Percentiles rank a stretch among this genome's conserved stretches.
Evolutionary conservation across 1,140 invertebrate genomes (phyloP).

Genomic region (Antheraea mylitta): DNA sequence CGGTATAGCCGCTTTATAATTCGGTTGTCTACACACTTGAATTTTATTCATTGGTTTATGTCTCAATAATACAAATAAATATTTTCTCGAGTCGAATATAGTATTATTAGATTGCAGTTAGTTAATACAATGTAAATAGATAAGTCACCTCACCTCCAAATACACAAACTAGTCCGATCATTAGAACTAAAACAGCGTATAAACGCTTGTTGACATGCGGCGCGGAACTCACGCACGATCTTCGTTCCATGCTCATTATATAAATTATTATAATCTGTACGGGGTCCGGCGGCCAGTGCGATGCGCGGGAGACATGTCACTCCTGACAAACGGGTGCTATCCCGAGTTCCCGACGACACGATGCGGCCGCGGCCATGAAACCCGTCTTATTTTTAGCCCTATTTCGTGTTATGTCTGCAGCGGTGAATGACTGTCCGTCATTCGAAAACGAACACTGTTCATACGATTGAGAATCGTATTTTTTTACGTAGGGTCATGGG

Average conservation of each 20-base stretch:
- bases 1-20: no score
- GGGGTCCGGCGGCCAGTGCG: background rate
- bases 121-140: constrained; percentile 1
- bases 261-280: constrained; percentile 11
- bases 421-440: constrained; percentile 34
- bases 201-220: constrained; percentile 62
- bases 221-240: constrained; percentile 44
- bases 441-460: background rate
- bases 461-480: background rate
- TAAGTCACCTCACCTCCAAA: constrained; percentile 59
- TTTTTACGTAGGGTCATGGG: constrained; percentile 8
- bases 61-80: no score
- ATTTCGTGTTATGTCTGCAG: constrained; percentile 35
- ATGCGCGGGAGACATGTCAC: constrained; percentile 5
- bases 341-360: background rate
- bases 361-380: constrained; percentile 35
- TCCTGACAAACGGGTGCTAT: constrained; percentile 15
- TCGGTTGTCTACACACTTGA: no score
- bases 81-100: background rate
- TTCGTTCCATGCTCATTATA: constrained; percentile 50
- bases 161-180: constrained; percentile 61
- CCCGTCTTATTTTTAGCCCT: constrained; percentile 48
- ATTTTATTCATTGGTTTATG: no score
- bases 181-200: constrained; percentile 55
- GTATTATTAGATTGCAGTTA: background rate